These are phyloP conservation scores for Holacanthus passer DNA, from an alignment of 2,113 vertebrate species.

Conservation along the genomic window DNA sequence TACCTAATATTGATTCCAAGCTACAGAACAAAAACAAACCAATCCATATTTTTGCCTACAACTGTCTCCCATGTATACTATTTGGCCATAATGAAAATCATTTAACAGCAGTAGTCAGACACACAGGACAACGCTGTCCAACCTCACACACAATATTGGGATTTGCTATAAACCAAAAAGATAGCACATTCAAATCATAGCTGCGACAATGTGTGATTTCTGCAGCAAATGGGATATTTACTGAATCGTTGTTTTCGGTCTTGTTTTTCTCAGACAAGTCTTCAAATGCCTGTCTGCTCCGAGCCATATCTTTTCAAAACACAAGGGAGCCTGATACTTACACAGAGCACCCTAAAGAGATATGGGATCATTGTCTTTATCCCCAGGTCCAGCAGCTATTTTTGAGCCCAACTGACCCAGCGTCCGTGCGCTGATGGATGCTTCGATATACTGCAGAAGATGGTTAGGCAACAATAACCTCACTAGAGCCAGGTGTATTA, in stretches of 20 bases:
- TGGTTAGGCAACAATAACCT: constrained; percentile 34
- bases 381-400: constrained; percentile 39
- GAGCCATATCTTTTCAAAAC: constrained; percentile 47
- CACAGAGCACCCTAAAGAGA: constrained; percentile 43
- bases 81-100: constrained; percentile 9
- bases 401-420: constrained; percentile 29
- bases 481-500: constrained; percentile 12
- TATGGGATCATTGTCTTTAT: constrained; percentile 63
- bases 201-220: constrained; percentile 49
- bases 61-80: neutral
- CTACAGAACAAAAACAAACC: constrained; percentile 33
- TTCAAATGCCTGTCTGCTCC: constrained; percentile 52
- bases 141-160: constrained; percentile 19
- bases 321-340: constrained; percentile 48
- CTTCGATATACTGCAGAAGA: constrained; percentile 28
- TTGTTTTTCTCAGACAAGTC: constrained; percentile 48
- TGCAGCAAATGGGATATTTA: constrained; percentile 56
- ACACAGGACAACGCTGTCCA: constrained; percentile 7
- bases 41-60: constrained; percentile 5
- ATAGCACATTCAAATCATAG: constrained; percentile 47
- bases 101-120: constrained; percentile 3
- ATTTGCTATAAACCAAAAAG: constrained; percentile 32
- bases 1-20: constrained; percentile 14
- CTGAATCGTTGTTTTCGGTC: constrained; percentile 42
- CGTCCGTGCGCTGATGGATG: constrained; percentile 41